Conservation (phyloP, 2,113 vertebrate species). For the Xiphophorus maculatus region DNA sequence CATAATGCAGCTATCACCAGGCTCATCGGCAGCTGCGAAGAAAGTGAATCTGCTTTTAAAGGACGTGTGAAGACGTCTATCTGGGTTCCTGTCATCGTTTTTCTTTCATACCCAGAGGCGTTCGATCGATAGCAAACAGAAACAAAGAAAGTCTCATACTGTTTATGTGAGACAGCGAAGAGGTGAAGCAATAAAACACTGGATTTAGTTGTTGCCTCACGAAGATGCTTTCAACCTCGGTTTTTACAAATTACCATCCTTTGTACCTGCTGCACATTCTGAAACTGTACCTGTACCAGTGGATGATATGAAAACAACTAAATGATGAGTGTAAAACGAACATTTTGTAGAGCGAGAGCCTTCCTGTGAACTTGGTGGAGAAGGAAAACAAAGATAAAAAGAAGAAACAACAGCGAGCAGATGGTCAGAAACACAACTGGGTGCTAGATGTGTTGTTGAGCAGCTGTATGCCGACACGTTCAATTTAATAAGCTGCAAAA, state of each 20-base stretch:
- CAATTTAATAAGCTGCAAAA: constrained; percentile 9
- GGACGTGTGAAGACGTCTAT: constrained; percentile 15
- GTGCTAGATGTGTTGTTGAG: constrained; percentile 5
- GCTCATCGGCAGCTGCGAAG: constrained; percentile 45
- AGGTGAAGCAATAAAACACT: constrained; percentile 38
- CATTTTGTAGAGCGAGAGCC: neutral
- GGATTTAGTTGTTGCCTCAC: constrained; percentile 6
- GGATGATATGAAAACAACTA: neutral
- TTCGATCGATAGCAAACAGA: constrained; percentile 43
- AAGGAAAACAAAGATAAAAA: constrained; percentile 2
- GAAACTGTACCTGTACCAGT: too few relatives aligned
- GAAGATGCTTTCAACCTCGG: neutral
- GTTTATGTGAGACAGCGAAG: constrained; percentile 29
- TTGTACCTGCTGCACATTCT: neutral
- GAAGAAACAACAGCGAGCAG: neutral
- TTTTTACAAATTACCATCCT: neutral
- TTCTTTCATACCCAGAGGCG: constrained; percentile 25
- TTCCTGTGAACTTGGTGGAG: neutral
- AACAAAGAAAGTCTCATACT: constrained; percentile 38
- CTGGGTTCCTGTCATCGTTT: constrained; percentile 21
- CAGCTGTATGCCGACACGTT: constrained; percentile 12
- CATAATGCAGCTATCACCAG: constrained; percentile 24
- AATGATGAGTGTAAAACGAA: neutral
- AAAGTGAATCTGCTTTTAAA: constrained; percentile 15
- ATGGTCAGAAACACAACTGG: constrained; percentile 15